Evolutionary conservation across 1,140 invertebrate species (phyloP), one percentile per base, ranked within the genome.

Genomic region (Telenomus remus): DNA sequence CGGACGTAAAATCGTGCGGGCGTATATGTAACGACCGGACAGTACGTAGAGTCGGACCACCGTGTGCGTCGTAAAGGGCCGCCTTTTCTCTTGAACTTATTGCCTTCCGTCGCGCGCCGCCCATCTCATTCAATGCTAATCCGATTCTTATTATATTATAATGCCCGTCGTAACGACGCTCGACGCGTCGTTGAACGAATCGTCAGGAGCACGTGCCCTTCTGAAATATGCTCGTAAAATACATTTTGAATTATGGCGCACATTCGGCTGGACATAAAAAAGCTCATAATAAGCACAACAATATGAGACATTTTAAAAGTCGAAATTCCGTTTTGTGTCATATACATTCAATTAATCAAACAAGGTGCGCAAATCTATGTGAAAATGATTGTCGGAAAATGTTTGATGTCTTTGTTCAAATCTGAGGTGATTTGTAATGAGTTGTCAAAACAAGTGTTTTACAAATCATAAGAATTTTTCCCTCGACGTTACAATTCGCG

Each of bases 61-160:
- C 76, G 63, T 80, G 79, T 37, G 64, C 61, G 80, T 78, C 69
- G 72, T 79, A 80, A 79, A 81, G 79, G 78, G 71, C 69, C 72
- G 60, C 66, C 66, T 55, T 80, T 76, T 81, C 80, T 76, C 71
- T 70, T 71, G 77, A 64, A 81, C 79, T 82, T 85, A 82, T 83
- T 80, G 81, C 78, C 81, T 75, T 69, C 70, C 69, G 71, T 61
- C 80, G 78, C 70, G 78, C 80, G 76, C 80, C 82, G 85, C 78
- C 81, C 82, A 84, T 83, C 85, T 85, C 84, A 87, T 88, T 88
- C 87, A 87, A 88, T 88, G 87, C 86, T 88, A 88, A 87, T 87
- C 81, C 83, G 80, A 82, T 81, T 87, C 86, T 87, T 87, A 87
- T 86, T 88, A 87, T 87, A 86, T 87, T 87, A 87, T 84, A 88